phyloP scores from a whole-genome alignment of 1,140 invertebrate genomes.

The Caerostris darwini region DNA sequence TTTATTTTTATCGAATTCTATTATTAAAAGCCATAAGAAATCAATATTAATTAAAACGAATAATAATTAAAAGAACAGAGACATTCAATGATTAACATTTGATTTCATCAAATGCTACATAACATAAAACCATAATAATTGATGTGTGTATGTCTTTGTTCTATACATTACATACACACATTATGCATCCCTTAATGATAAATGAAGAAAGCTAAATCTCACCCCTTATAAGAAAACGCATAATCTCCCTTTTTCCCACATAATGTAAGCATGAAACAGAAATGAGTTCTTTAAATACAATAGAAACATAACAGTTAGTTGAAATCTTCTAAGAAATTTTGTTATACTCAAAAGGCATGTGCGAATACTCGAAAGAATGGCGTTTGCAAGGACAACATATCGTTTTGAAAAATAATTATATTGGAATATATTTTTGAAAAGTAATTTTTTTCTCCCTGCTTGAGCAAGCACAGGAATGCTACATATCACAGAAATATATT shows the following conservation, averaged over 20 bases:
- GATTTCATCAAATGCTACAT: conserved; percentile 64
- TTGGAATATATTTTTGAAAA: conserved; percentile 75
- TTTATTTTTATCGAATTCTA: too few species aligned
- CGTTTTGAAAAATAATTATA: conserved; percentile 70
- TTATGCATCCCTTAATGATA: conserved; percentile 17
- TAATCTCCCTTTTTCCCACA: conserved; percentile 36
- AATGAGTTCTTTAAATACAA: conserved; percentile 46
- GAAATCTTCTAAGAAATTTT: conserved; percentile 43
- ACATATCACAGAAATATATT: conserved; percentile 75
- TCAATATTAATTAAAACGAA: too few species aligned
- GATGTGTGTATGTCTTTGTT: conserved; percentile 36
- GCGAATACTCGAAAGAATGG: conserved; percentile 75
- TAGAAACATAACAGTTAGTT: conserved; percentile 53
- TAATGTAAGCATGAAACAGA: conserved; percentile 27
- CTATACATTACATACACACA: conserved; percentile 52
- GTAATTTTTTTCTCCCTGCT: conserved; percentile 46
- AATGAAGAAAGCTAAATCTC: conserved; percentile 6
- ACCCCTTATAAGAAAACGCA: conserved; percentile 28
- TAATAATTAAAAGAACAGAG: too few species aligned
- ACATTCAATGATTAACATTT: neutral
- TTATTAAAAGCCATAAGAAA: too few species aligned
- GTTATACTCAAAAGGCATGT: conserved; percentile 66
- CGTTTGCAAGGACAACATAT: conserved; percentile 60
- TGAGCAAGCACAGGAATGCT: conserved; percentile 73
- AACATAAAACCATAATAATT: conserved; percentile 54